Evolutionary conservation across 2,797 vertebrate genomes (phyloP).

Genomic region (Macropodus opercularis): DNA sequence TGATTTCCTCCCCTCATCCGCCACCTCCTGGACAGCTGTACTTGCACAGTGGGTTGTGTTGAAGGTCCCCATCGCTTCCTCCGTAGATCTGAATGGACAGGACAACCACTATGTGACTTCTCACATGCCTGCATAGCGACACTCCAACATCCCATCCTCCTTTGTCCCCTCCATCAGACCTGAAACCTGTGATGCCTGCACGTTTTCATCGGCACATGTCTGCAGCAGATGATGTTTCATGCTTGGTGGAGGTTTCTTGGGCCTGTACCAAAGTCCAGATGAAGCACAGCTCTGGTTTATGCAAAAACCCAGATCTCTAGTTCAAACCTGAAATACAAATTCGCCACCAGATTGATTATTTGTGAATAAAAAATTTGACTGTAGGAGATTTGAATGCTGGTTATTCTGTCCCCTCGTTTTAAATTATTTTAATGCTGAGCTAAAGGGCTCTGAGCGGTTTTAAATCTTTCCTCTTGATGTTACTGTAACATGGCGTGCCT

Average conservation of each 20-base stretch:
- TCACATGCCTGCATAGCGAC: constrained; percentile 47
- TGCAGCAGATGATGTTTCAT: constrained; percentile 1
- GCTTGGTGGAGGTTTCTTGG: constrained; percentile 57
- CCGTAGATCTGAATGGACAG: constrained; percentile 47
- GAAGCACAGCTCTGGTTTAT: constrained; percentile 57
- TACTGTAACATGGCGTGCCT: constrained; percentile 73
- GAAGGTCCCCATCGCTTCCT: constrained; percentile 21
- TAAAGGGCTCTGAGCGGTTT: constrained; percentile 56
- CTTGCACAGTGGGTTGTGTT: constrained; percentile 52
- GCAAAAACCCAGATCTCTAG: constrained; percentile 23
- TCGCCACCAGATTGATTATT: constrained; percentile 26
- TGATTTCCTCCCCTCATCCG: background rate
- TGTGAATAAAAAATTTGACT: constrained; percentile 48
- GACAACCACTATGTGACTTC: constrained; percentile 42
- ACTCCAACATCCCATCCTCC: constrained; percentile 26
- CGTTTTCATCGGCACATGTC: background rate
- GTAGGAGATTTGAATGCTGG: constrained; percentile 81
- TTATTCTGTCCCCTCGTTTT: constrained; percentile 72
- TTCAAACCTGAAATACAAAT: constrained; percentile 26
- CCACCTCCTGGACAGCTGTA: constrained; percentile 52
- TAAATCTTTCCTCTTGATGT: constrained; percentile 51
- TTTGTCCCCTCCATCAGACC: background rate
- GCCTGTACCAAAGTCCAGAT: constrained; percentile 43
- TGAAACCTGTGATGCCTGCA: constrained; percentile 63
- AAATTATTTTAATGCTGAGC: constrained; percentile 45